These are phyloP conservation scores for Somateria mollissima DNA, from an alignment of 2,797 vertebrate species.

Conservation along the genomic window DNA sequence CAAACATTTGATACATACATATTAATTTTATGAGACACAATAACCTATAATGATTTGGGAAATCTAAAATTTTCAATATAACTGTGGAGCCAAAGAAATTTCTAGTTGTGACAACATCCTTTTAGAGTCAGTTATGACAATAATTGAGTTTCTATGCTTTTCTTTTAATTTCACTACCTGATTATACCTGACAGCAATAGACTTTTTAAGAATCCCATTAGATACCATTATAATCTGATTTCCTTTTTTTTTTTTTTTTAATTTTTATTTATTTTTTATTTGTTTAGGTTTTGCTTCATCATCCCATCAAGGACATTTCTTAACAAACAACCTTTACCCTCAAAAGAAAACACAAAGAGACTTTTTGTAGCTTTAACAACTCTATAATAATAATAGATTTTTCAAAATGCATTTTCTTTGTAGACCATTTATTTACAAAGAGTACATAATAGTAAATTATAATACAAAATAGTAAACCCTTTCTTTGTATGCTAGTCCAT, in stretches of 20 bases:
- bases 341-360: slow-evolving; percentile 85
- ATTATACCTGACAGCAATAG: slow-evolving; percentile 72
- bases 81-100: slow-evolving; percentile 72
- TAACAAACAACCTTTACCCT: slow-evolving; percentile 90
- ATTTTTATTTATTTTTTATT: not conserved
- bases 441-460: not conserved
- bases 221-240: slow-evolving; percentile 76
- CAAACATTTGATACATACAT: slow-evolving; percentile 69
- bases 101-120: slow-evolving; percentile 73
- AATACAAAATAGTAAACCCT: not conserved
- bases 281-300: slow-evolving; percentile 82
- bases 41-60: slow-evolving; percentile 61
- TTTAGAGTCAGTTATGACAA: slow-evolving; percentile 74
- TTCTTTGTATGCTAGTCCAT: not conserved
- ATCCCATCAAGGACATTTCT: slow-evolving; percentile 90
- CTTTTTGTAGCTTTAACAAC: slow-evolving; percentile 79
- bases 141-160: slow-evolving; percentile 78
- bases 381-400: slow-evolving; percentile 36
- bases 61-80: slow-evolving; percentile 47
- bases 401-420: not conserved
- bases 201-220: slow-evolving; percentile 78
- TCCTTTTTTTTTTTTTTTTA: slow-evolving; percentile 54
- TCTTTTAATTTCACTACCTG: slow-evolving; percentile 76
- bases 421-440: not conserved
- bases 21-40: slow-evolving; percentile 72